These are phyloP conservation scores for Silurus meridionalis DNA, from an alignment of 2,113 vertebrate genomes.

Conservation along the genomic window DNA sequence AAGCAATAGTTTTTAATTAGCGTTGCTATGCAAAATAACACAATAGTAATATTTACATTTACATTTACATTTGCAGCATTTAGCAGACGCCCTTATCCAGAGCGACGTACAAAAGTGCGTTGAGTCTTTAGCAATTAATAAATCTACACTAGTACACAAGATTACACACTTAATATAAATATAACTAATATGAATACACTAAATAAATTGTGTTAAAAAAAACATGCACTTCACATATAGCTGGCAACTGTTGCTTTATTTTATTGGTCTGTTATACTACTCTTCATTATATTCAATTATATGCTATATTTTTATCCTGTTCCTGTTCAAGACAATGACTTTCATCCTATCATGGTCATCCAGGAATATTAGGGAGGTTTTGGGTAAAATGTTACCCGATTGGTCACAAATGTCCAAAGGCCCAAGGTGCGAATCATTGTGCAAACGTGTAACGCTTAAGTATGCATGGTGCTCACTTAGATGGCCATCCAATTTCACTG, in stretches of 20 bases:
- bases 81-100: no score
- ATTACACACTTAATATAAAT: no score
- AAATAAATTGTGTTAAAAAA: neutral
- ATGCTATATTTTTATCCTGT: neutral
- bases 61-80: no score
- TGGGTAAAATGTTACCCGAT: neutral
- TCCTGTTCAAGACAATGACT: no score
- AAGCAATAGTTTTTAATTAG: neutral
- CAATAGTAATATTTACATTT: neutral
- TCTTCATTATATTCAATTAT: neutral
- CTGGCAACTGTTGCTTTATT: neutral
- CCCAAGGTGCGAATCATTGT: neutral
- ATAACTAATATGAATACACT: neutral
- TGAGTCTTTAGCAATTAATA: no score
- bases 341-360: no score
- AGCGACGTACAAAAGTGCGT: no score
- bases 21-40: neutral
- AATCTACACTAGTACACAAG: no score
- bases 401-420: neutral
- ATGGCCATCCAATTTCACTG: neutral
- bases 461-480: neutral
- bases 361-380: neutral
- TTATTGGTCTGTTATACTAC: neutral
- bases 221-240: neutral
- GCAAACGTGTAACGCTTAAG: neutral